These are phyloP conservation scores for Gortyna flavago DNA, from an alignment of 2,888 invertebrate genomes.

Conservation along the genomic window DNA sequence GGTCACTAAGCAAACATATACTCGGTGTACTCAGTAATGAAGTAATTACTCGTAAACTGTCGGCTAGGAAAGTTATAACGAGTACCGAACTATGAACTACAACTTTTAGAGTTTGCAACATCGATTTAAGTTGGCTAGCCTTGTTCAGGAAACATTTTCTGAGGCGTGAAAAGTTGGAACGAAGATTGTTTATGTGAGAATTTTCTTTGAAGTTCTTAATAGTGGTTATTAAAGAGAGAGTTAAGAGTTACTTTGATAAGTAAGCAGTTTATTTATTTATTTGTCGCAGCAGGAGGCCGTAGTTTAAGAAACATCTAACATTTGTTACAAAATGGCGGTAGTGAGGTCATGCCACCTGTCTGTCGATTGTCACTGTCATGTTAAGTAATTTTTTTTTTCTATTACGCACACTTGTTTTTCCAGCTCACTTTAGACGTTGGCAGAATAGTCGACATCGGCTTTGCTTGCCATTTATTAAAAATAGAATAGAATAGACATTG, in stretches of 20 bases:
- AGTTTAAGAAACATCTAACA: too few species aligned
- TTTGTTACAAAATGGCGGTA: too few species aligned
- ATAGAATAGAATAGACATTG: too few species aligned
- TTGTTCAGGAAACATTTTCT: slow-evolving; percentile 53
- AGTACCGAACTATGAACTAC: slow-evolving; percentile 48
- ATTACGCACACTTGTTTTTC: too few species aligned
- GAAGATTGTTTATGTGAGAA: slow-evolving; percentile 38
- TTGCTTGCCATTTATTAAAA: too few species aligned
- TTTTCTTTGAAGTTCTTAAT: slow-evolving; percentile 34
- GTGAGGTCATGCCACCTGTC: too few species aligned
- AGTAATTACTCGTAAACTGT: slow-evolving; percentile 63
- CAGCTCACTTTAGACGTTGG: too few species aligned
- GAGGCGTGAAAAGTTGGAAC: slow-evolving; percentile 49
- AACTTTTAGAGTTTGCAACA: slow-evolving; percentile 58
- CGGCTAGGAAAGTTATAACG: slow-evolving; percentile 62
- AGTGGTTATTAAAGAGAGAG: not conserved
- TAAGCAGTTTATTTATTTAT: not conserved
- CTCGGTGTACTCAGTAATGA: slow-evolving; percentile 59
- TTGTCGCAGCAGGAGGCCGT: too few species aligned
- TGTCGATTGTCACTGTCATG: too few species aligned
- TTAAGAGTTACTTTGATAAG: not conserved
- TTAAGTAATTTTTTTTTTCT: too few species aligned
- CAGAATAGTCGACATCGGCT: too few species aligned
- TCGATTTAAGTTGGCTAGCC: slow-evolving; percentile 63
- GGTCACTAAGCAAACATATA: slow-evolving; percentile 59